Conservation (phyloP, 1,140 invertebrate species). For the Diploscapter pachys region DNA sequence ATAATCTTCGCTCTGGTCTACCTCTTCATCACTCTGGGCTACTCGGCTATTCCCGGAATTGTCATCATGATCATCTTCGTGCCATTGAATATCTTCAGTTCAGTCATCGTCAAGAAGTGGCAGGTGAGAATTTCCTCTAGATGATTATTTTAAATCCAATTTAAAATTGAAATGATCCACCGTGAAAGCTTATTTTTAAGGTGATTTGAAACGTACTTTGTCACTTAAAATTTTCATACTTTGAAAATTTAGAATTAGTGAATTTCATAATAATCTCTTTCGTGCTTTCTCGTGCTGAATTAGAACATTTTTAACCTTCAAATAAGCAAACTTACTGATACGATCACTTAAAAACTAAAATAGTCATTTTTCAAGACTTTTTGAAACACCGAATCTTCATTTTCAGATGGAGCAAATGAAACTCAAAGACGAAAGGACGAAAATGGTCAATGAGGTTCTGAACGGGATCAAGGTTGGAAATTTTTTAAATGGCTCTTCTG, state of each 20-base stretch:
- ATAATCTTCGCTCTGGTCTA: slow-evolving; percentile 51
- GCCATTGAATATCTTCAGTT: slow-evolving; percentile 59
- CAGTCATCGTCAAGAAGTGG: slow-evolving; percentile 47
- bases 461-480: slow-evolving; percentile 64
- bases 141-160: no score
- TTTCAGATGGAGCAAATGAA: slow-evolving; percentile 60
- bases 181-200: no score
- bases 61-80: slow-evolving; percentile 74
- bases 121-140: slow-evolving; percentile 18
- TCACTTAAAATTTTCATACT: neutral
- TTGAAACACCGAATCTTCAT: neutral
- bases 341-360: no score
- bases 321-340: no score
- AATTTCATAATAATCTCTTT: slow-evolving; percentile 54
- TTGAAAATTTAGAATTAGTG: neutral
- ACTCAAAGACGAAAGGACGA: slow-evolving; percentile 66
- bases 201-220: no score
- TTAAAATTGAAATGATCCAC: neutral
- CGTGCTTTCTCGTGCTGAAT: no score
- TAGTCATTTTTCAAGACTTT: no score
- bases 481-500: no score
- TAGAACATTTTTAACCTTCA: no score
- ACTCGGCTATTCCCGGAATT: slow-evolving; percentile 81
- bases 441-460: slow-evolving; percentile 66
- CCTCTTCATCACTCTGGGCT: slow-evolving; percentile 66